A percentile compares a stretch with the other conserved stretches of the same genome.
These are phyloP conservation scores for Phymastichus coffea DNA, from an alignment of 1,140 invertebrate genomes.

Conservation along the genomic window DNA sequence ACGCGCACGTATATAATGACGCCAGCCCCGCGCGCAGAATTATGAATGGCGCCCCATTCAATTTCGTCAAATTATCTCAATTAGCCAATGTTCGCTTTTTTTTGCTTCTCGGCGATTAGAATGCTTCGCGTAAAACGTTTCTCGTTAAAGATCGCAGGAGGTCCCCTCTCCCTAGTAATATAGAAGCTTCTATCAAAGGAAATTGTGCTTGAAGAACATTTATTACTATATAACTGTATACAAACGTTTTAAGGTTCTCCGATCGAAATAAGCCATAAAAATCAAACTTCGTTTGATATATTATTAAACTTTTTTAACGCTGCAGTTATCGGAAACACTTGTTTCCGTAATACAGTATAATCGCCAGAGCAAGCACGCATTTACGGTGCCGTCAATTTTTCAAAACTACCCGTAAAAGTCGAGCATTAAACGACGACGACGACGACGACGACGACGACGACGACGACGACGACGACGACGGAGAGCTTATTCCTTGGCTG, in stretches of 20 bases:
- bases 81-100: neutral
- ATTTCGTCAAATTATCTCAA: constrained; percentile 11
- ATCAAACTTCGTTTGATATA: neutral
- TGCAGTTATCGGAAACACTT: constrained; percentile 12
- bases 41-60: neutral
- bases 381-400: constrained; percentile 9
- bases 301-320: neutral
- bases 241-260: too few species aligned
- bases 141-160: too few species aligned
- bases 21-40: neutral
- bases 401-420: neutral
- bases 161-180: too few species aligned
- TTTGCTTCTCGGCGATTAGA: too few species aligned
- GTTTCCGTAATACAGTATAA: constrained; percentile 18
- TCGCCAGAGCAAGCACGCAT: too few species aligned
- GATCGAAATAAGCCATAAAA: constrained; percentile 9
- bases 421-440: neutral
- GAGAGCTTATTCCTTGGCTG: neutral
- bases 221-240: too few species aligned
- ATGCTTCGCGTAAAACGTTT: too few species aligned
- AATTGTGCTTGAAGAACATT: too few species aligned
- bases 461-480: too few species aligned
- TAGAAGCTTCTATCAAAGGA: too few species aligned
- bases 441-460: too few species aligned
- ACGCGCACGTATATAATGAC: constrained; percentile 41